Evolutionary conservation across 1,140 invertebrate genomes (phyloP).

Genomic region (Spodoptera frugiperda): DNA sequence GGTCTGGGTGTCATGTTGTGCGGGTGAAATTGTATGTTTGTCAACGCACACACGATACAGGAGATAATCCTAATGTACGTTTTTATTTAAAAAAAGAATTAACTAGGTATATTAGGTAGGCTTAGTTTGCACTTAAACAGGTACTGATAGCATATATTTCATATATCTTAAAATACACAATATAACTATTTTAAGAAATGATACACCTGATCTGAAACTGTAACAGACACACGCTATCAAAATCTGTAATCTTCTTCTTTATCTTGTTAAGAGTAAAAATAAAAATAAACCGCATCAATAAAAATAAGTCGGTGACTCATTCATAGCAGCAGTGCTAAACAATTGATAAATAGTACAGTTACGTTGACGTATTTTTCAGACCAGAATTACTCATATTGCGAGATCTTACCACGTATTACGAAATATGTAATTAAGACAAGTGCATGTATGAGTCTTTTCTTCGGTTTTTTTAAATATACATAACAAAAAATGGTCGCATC

Average conservation of each 20-base stretch:
- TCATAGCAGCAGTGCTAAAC: not conserved
- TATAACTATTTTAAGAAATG: not conserved
- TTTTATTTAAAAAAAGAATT: too few relatives aligned
- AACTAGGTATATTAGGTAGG: too few relatives aligned
- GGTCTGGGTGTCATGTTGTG: too few relatives aligned
- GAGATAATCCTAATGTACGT: too few relatives aligned
- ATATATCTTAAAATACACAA: too few relatives aligned
- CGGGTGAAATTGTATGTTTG: too few relatives aligned
- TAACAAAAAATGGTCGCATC: not conserved
- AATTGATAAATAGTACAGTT: too few relatives aligned
- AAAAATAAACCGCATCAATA: not conserved
- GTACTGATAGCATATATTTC: too few relatives aligned
- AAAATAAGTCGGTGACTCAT: slow-evolving; percentile 1
- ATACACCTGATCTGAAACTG: not conserved
- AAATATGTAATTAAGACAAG: not conserved
- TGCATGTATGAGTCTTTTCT: too few relatives aligned
- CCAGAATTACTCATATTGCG: not conserved
- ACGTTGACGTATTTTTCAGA: not conserved
- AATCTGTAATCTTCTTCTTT: not conserved
- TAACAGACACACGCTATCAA: not conserved
- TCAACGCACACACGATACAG: too few relatives aligned
- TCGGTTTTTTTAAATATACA: too few relatives aligned
- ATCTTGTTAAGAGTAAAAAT: not conserved
- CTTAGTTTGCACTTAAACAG: too few relatives aligned
- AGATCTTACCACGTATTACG: not conserved